These are phyloP conservation scores for Saguinus imperator DNA, from an alignment of 2,113 vertebrate species.

Conservation along the genomic window DNA sequence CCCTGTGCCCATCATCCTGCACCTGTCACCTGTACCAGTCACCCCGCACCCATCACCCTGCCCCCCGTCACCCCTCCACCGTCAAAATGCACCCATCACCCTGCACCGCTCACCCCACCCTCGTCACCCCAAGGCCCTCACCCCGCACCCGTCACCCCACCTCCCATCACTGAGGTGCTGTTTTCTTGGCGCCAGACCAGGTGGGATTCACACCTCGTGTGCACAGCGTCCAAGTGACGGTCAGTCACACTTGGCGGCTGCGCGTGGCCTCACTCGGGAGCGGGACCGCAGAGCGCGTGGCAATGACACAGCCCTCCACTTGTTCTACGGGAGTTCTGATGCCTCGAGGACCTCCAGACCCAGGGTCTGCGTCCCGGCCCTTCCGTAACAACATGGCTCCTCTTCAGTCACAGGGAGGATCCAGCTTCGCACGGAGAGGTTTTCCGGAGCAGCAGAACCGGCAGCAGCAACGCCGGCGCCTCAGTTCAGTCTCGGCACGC, in stretches of 20 bases:
- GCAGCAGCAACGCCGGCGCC: neutral
- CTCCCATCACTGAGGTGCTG: neutral
- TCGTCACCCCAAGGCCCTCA: too few species aligned
- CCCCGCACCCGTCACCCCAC: too few species aligned
- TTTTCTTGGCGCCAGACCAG: neutral
- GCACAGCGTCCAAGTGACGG: too few species aligned
- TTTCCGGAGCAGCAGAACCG: neutral
- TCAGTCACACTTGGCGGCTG: neutral
- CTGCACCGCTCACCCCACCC: too few species aligned
- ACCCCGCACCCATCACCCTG: too few species aligned
- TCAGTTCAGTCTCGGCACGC: too few species aligned
- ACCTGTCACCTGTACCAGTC: too few species aligned
- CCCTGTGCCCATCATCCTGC: too few species aligned
- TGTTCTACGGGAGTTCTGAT: neutral
- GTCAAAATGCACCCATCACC: too few species aligned
- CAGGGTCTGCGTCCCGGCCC: neutral
- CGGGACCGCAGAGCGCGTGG: too few species aligned
- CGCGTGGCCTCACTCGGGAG: neutral
- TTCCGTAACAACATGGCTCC: neutral
- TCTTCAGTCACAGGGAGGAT: neutral
- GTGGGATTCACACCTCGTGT: too few species aligned
- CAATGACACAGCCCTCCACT: neutral
- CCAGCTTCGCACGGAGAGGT: neutral
- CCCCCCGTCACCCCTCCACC: rapidly evolving
- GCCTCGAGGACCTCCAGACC: neutral